Percentiles rank a stretch among this genome's conserved stretches.
These are phyloP conservation scores for Ceratina japonica DNA, from an alignment of 1,140 invertebrate species.

Conservation along the genomic window DNA sequence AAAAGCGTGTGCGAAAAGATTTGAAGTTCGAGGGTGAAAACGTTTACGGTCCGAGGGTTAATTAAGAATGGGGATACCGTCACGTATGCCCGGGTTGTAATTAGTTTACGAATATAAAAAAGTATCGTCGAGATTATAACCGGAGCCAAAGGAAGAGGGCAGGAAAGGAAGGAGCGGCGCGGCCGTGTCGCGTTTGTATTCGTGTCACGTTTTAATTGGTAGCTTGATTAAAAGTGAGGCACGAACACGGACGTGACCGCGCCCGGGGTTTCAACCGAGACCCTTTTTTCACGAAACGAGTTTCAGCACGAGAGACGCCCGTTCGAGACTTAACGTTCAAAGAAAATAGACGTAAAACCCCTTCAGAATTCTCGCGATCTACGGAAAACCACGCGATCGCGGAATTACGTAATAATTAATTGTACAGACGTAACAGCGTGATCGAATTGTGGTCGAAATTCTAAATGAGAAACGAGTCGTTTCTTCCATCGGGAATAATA, in stretches of 20 bases:
- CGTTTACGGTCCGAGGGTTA: no score
- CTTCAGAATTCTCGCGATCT: no score
- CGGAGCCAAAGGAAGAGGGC: slow-evolving; percentile 1
- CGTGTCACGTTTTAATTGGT: slow-evolving; percentile 29
- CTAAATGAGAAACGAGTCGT: no score
- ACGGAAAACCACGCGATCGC: no score
- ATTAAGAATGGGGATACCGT: no score
- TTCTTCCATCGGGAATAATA: no score
- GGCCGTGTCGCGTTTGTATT: slow-evolving; percentile 13
- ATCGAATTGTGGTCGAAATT: no score
- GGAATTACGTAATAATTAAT: neutral
- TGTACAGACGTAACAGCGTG: no score
- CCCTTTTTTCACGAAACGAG: neutral
- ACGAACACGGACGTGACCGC: slow-evolving; percentile 8
- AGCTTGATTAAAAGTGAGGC: slow-evolving; percentile 14
- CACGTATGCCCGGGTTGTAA: no score
- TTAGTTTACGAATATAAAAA: neutral
- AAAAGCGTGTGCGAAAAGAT: no score
- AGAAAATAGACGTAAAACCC: neutral
- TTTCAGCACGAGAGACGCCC: neutral
- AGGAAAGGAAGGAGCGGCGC: no score
- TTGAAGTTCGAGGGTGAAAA: no score
- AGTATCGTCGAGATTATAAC: slow-evolving; percentile 13
- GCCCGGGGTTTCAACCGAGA: slow-evolving; percentile 5
- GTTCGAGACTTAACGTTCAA: slow-evolving; percentile 12